Conservation (phyloP, 64 coral and sea anemone genomes). For the Actinia tenebrosa region DNA sequence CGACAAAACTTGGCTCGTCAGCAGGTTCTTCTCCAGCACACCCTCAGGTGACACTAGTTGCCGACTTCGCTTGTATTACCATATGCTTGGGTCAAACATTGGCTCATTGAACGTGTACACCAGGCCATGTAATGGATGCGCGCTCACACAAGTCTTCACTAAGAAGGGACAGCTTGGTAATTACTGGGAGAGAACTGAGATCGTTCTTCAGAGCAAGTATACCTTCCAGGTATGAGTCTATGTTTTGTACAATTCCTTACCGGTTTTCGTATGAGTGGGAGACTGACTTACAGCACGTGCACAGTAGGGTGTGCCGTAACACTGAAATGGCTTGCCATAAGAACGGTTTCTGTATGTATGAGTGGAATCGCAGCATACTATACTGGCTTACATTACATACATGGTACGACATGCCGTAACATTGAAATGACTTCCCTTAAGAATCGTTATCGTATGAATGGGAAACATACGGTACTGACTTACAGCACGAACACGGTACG, state of each 20-base stretch:
- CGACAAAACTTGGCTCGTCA: constrained; percentile 82
- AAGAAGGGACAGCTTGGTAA: constrained; percentile 81
- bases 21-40: constrained; percentile 43
- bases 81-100: constrained; percentile 84
- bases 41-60: constrained; percentile 45
- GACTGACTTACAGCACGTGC: neutral
- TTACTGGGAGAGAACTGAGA: constrained; percentile 82
- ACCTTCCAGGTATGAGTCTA: constrained; percentile 81
- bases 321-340: too few relatives aligned
- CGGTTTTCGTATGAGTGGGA: neutral
- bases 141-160: constrained; percentile 52
- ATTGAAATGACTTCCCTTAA: too few relatives aligned
- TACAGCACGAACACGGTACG: too few relatives aligned
- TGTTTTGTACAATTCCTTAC: too few relatives aligned
- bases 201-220: constrained; percentile 52
- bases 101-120: constrained; percentile 87
- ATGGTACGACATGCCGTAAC: too few relatives aligned
- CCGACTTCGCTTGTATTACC: constrained; percentile 79
- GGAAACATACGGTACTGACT: too few relatives aligned
- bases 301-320: too few relatives aligned
- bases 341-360: too few relatives aligned
- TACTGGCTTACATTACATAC: too few relatives aligned
- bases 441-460: too few relatives aligned
- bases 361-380: too few relatives aligned
- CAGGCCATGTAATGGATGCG: constrained; percentile 86